Evolutionary conservation across 1,140 invertebrate species (phyloP).

Genomic region (Tachypleus tridentatus): DNA sequence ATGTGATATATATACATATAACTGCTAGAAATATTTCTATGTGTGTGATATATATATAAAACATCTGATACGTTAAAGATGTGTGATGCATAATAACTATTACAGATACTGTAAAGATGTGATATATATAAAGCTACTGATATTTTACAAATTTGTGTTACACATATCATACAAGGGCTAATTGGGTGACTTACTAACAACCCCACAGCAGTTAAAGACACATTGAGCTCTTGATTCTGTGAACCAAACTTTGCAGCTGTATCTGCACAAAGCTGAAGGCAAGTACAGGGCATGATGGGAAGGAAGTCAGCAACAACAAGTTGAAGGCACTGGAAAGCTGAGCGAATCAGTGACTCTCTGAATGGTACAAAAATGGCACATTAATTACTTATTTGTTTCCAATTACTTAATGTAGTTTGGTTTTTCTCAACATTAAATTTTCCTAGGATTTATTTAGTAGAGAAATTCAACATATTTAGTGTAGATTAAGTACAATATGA

Average conservation of each 20-base stretch:
- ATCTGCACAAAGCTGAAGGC: slow-evolving; percentile 80
- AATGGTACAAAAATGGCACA: slow-evolving; percentile 17
- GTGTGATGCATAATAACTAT: not conserved
- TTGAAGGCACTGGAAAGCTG: slow-evolving; percentile 92
- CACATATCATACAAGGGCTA: too few relatives aligned
- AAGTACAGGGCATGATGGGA: slow-evolving; percentile 70
- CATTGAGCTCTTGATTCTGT: slow-evolving; percentile 94
- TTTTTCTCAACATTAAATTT: not conserved
- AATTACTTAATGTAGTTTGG: too few relatives aligned
- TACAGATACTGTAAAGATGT: not conserved
- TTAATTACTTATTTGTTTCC: too few relatives aligned
- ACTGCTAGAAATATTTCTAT: too few relatives aligned
- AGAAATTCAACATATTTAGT: too few relatives aligned
- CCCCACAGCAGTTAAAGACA: slow-evolving; percentile 94
- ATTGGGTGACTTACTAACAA: slow-evolving; percentile 56
- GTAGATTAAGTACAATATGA: too few relatives aligned
- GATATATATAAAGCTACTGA: not conserved
- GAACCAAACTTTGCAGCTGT: slow-evolving; percentile 91
- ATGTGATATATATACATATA: too few relatives aligned
- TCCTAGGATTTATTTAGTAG: not conserved
- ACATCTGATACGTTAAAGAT: not conserved
- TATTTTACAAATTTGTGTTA: too few relatives aligned
- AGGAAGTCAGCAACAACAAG: slow-evolving; percentile 93
- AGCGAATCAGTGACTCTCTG: slow-evolving; percentile 79
- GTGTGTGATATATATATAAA: too few relatives aligned